Percentiles rank a stretch among this genome's conserved stretches.
phyloP scores from a whole-genome alignment of 2,113 vertebrate genomes.

The Micronycteris hirsuta region DNA sequence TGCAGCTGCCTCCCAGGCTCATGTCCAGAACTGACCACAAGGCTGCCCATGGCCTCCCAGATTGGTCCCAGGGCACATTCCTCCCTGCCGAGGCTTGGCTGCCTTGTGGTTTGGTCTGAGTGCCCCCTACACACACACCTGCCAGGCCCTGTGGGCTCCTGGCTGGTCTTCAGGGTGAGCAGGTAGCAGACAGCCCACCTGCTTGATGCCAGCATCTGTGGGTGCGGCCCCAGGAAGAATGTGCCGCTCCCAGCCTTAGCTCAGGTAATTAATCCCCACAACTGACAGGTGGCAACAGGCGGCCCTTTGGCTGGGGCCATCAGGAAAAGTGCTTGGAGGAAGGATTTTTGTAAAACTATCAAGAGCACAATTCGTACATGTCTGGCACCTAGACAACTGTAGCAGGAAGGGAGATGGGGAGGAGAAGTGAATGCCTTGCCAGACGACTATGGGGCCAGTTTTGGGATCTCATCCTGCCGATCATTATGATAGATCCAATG shows the following conservation, averaged over 20 bases:
- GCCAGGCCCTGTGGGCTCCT: not conserved
- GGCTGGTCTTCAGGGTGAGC: conserved; percentile 34
- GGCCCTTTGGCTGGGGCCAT: conserved; percentile 80
- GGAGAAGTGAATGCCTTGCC: conserved; percentile 18
- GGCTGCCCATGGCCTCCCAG: not conserved
- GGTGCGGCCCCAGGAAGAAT: conserved; percentile 84
- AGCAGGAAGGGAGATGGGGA: conserved; percentile 39
- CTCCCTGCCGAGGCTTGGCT: not conserved
- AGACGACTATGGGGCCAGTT: conserved; percentile 8
- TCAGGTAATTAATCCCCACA: conserved; percentile 87
- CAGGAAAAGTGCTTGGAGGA: conserved; percentile 77
- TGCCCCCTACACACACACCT: not conserved
- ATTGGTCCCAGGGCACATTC: not conserved
- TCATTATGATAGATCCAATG: not conserved
- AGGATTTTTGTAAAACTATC: conserved; percentile 59
- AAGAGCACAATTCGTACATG: conserved; percentile 66
- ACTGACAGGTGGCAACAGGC: conserved; percentile 91
- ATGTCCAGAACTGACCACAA: not conserved
- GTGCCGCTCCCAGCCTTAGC: conserved; percentile 82
- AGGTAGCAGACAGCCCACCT: conserved; percentile 78
- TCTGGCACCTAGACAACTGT: conserved; percentile 57
- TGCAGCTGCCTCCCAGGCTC: not conserved
- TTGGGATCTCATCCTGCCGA: not conserved
- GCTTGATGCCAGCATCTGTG: conserved; percentile 84
- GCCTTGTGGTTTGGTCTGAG: not conserved